phyloP scores from a whole-genome alignment of 2,113 vertebrate species.

The Hirundichthys speculiger region DNA sequence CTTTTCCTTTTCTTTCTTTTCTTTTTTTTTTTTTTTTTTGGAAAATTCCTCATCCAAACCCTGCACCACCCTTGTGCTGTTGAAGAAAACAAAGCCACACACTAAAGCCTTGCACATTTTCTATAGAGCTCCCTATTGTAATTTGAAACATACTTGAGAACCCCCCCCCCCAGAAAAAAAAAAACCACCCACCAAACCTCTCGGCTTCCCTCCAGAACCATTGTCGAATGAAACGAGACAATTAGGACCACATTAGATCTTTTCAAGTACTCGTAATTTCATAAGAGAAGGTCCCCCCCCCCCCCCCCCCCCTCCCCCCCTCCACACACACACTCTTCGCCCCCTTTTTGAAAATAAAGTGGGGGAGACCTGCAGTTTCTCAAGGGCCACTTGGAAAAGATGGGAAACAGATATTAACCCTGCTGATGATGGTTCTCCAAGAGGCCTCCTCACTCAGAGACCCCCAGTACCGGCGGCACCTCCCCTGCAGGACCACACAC shows the following conservation, averaged over 20 bases:
- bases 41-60: conserved; percentile 44
- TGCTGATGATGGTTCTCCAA: conserved; percentile 73
- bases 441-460: conserved; percentile 68
- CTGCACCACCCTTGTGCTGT: conserved; percentile 51
- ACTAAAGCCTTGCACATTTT: conserved; percentile 62
- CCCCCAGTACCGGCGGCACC: conserved; percentile 36
- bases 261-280: conserved; percentile 85
- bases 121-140: conserved; percentile 75
- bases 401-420: conserved; percentile 85
- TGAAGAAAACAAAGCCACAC: conserved; percentile 73
- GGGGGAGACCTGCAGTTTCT: conserved; percentile 73
- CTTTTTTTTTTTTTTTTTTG: conserved; percentile 30
- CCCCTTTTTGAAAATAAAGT: conserved; percentile 67
- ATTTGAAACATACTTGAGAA: conserved; percentile 79
- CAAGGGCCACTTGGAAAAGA: conserved; percentile 81
- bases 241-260: conserved; percentile 88
- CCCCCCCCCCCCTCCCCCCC: conserved; percentile 15
- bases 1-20: too few species aligned
- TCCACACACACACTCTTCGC: conserved; percentile 28
- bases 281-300: conserved; percentile 72
- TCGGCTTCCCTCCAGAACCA: conserved; percentile 61
- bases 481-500: conserved; percentile 78
- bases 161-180: conserved; percentile 15
- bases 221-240: conserved; percentile 77
- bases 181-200: conserved; percentile 33